Evolutionary conservation across 2,113 vertebrate genomes (phyloP).

Genomic region (Passer montanus): DNA sequence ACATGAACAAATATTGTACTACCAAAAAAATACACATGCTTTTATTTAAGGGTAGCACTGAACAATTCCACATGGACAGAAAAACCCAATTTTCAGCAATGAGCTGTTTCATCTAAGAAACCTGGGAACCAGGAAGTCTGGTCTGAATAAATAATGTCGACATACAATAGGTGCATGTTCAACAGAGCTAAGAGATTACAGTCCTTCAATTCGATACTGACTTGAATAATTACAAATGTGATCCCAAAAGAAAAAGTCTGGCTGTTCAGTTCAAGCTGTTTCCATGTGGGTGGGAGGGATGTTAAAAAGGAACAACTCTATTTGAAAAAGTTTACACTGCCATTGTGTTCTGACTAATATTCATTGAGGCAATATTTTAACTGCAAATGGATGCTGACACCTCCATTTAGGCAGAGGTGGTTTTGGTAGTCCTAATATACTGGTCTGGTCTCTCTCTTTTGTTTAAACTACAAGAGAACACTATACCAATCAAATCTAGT

Average conservation of each 20-base stretch:
- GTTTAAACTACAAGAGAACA: not conserved
- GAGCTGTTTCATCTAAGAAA: conserved; percentile 15
- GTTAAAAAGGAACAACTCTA: not conserved
- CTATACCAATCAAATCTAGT: not conserved
- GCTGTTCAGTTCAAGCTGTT: not conserved
- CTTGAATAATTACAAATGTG: not conserved
- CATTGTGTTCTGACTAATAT: not conserved
- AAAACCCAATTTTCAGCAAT: not conserved
- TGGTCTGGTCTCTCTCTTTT: not conserved
- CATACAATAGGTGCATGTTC: not conserved
- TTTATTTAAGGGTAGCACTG: not conserved
- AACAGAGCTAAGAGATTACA: not conserved
- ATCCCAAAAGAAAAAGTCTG: not conserved
- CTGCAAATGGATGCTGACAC: not conserved
- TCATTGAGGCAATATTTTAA: not conserved
- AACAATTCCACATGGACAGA: not conserved
- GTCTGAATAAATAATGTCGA: not conserved
- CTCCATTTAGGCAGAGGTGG: not conserved
- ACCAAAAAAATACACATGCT: not conserved
- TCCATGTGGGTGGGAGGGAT: not conserved
- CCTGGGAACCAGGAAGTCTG: not conserved
- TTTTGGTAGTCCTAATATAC: not conserved
- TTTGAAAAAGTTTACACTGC: conserved; percentile 42
- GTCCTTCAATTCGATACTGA: not conserved
- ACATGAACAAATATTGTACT: not conserved